phyloP scores from a whole-genome alignment of 2,888 invertebrate species.

The Elegia similella region DNA sequence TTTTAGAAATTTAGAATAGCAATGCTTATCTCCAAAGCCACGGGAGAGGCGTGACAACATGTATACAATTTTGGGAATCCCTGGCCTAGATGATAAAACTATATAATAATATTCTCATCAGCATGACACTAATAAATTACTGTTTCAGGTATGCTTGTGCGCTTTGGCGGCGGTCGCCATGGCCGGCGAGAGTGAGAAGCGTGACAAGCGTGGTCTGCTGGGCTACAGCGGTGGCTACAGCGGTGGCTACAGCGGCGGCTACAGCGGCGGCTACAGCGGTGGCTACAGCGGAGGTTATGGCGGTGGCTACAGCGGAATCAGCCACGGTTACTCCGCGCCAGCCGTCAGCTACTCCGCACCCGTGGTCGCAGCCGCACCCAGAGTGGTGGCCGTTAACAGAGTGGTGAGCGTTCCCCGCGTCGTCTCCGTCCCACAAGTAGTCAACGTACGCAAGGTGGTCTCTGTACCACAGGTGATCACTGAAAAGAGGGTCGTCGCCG shows the following conservation, averaged over 20 bases:
- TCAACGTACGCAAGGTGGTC: conserved; percentile 50
- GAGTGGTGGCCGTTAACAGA: conserved; percentile 44
- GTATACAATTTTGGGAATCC: no score
- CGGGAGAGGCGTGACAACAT: no score
- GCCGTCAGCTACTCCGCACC: conserved; percentile 16
- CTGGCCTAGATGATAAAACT: no score
- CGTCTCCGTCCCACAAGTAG: conserved; percentile 44
- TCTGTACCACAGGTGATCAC: conserved; percentile 53
- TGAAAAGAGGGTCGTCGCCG: conserved; percentile 53
- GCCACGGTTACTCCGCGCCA: conserved; percentile 21
- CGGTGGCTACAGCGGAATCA: conserved; percentile 18
- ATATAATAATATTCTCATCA: not conserved
- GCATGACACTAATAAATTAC: not conserved
- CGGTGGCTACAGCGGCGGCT: conserved; percentile 23
- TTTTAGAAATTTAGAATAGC: no score
- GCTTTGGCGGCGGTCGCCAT: conserved; percentile 31
- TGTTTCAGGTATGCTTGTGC: conserved; percentile 30
- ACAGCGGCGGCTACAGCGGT: conserved; percentile 27
- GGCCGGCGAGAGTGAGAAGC: conserved; percentile 33
- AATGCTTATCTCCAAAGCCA: no score
- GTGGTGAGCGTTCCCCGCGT: conserved; percentile 45
- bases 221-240: conserved; percentile 22
- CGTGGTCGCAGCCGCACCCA: conserved; percentile 27
- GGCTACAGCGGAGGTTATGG: conserved; percentile 18
- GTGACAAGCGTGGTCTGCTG: conserved; percentile 2